Evolutionary conservation across 2,113 vertebrate genomes (phyloP), one percentile per base, ranked within the genome.

Genomic region (Dendropsophus ebraccatus): DNA sequence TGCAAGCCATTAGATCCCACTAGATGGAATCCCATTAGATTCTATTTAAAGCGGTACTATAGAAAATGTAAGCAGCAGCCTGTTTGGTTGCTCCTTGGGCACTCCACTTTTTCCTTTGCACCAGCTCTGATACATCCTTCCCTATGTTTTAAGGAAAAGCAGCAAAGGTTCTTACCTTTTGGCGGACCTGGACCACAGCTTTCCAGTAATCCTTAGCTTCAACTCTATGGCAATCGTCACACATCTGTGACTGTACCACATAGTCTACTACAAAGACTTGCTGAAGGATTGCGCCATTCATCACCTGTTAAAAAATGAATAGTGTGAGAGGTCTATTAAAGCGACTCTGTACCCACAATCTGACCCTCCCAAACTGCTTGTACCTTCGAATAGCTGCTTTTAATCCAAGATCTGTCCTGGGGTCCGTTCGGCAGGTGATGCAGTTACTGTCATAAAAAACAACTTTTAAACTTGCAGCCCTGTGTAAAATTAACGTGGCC

Each of bases 121-220:
- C 28, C 12, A 67, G 28, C 28, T 32, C 8, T 21, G 6, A 35
- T 19, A 17, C 62, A 30, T 32, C 4, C 8, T 1, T 11, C 25
- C n/a, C 4, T 60, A 1, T 32, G n/a, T 62, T 62, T 65, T 16
- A 17, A 65, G 12, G 21, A 5, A 30, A 65, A 32, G 30, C 17
- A 67, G 62, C 17, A 73, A 32, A 16, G 32, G 23, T 12, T 78
- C 82, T 65, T 91, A 98, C 98, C 97, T 99, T 99, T 88, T 99
- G 98, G 74, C 98, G 92, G 74, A 99, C 95, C 95, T 99, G 97
- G 83, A 99, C 95, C 11, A 99, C 97, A 2, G 97, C 96, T 81
- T 99, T 99, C 98, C 98, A 99, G 92, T 96, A 99, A 91, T 99
- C 98, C 84, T 99, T 99, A 58, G 98, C 98, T 92, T 99, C 98